Evolutionary conservation across 2,888 invertebrate species (phyloP).

Genomic region (Salticus scenicus): DNA sequence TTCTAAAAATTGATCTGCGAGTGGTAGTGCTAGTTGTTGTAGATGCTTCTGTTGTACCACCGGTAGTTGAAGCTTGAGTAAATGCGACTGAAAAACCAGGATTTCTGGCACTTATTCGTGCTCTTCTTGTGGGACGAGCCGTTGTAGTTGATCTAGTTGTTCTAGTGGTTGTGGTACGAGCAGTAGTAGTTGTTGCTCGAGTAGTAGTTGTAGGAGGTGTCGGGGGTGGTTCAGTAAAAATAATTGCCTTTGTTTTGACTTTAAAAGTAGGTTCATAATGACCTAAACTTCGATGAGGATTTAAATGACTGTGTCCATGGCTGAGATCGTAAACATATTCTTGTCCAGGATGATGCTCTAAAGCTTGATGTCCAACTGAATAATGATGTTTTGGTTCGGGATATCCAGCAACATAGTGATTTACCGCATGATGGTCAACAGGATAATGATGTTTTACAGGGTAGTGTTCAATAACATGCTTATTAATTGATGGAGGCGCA

Average conservation of each 20-base stretch:
- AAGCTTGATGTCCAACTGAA: slow-evolving; percentile 15
- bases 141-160: slow-evolving; percentile 45
- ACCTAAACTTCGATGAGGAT: slow-evolving; percentile 52
- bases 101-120: slow-evolving; percentile 47
- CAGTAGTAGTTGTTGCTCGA: slow-evolving; percentile 26
- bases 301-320: slow-evolving; percentile 47
- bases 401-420: slow-evolving; percentile 21
- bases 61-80: slow-evolving; percentile 43
- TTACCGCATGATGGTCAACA: slow-evolving; percentile 23
- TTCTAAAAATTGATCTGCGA: slow-evolving; percentile 35
- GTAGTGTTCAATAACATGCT: slow-evolving; percentile 53
- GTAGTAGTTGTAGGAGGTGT: slow-evolving; percentile 38
- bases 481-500: slow-evolving; percentile 47
- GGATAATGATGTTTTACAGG: slow-evolving; percentile 44
- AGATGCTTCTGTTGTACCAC: slow-evolving; percentile 33
- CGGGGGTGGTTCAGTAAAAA: slow-evolving; percentile 65
- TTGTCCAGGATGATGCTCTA: slow-evolving; percentile 19
- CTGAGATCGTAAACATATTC: slow-evolving; percentile 41
- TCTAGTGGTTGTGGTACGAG: slow-evolving; percentile 28
- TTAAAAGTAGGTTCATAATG: slow-evolving; percentile 67
- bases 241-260: slow-evolving; percentile 60
- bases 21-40: slow-evolving; percentile 32
- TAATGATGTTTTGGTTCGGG: slow-evolving; percentile 27
- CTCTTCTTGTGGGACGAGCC: slow-evolving; percentile 23
- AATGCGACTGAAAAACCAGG: slow-evolving; percentile 62